These are phyloP conservation scores for Palaemon carinicauda DNA, from an alignment of 1,140 invertebrate species.

Conservation along the genomic window DNA sequence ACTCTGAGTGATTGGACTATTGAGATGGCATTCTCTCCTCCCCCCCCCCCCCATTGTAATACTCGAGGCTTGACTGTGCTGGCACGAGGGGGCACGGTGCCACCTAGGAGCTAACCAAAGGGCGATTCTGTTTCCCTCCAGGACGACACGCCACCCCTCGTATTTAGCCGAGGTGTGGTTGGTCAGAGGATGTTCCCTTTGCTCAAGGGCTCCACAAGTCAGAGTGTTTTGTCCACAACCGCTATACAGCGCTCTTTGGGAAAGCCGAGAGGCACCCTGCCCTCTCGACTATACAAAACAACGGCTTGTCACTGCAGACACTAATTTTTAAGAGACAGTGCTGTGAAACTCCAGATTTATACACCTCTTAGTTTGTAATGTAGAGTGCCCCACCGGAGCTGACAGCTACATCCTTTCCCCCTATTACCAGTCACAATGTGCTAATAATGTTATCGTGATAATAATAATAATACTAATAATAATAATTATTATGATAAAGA, in stretches of 20 bases:
- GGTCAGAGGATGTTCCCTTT: not conserved
- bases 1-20: constrained; percentile 43
- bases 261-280: not conserved
- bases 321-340: constrained; percentile 53
- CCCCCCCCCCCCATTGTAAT: constrained; percentile 50
- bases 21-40: constrained; percentile 25
- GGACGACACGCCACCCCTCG: constrained; percentile 31
- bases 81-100: constrained; percentile 35
- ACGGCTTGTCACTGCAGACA: constrained; percentile 53
- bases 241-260: not conserved
- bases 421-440: not conserved
- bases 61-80: constrained; percentile 56
- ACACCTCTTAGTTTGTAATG: constrained; percentile 50
- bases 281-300: constrained; percentile 33
- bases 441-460: not conserved
- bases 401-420: not conserved
- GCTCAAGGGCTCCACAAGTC: not conserved
- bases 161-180: constrained; percentile 22
- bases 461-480: too few species aligned
- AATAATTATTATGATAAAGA: too few species aligned
- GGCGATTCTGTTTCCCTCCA: constrained; percentile 40
- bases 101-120: constrained; percentile 18
- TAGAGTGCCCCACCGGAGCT: constrained; percentile 14
- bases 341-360: constrained; percentile 51
- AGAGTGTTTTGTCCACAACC: constrained; percentile 10